Evolutionary conservation across 2,113 vertebrate species (phyloP), one percentile per base, ranked within the genome.

Genomic region (Leptocoma aspasia): DNA sequence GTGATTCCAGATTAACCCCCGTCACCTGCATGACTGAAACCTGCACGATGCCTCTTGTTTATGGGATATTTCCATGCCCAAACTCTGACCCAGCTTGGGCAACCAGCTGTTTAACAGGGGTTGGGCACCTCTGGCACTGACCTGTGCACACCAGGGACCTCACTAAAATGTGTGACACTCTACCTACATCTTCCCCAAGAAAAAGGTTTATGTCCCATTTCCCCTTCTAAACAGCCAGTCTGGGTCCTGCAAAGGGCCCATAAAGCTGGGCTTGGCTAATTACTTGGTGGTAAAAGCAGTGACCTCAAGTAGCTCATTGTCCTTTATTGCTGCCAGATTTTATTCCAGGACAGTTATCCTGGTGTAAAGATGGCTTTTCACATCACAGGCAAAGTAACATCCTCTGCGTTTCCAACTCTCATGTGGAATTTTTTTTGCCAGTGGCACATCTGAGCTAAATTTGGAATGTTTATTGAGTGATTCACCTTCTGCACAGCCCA

Each of bases 261-360:
- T 95, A 79, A 95, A 94, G 57, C 61, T 91, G 49, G 49, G 37
- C 73, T 78, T 86, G 52, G 61, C 81, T 94, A 94, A 95, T 95
- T 91, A 71, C 57, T 79, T 18, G 6, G 81, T 94, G 92, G 65
- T 39, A 69, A 72, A 86, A 94, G 50, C 82, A 63, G 54, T 71
- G 91, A 95, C 94, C 90, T 89, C 35, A 44, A 13, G 76, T 41
- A 90, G 83, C 79, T 93, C 81, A 39, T 1, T 63, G 91, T 57
- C 81, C 78, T 92, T 95, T 86, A 95, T 7, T 78, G 84, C 83
- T 79, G 83, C 65, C 81, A 65, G 77, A 13, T 95, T 95, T 90
- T 56, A 65, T 19, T 79, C 77, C 80, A 33, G 59, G 68, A 50
- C 64, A 49, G 44, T 49, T 52, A 27, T 33, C 60, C 82, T 17